phyloP scores from a whole-genome alignment of 2,888 invertebrate species.

The Drosophila engyochracea region DNA sequence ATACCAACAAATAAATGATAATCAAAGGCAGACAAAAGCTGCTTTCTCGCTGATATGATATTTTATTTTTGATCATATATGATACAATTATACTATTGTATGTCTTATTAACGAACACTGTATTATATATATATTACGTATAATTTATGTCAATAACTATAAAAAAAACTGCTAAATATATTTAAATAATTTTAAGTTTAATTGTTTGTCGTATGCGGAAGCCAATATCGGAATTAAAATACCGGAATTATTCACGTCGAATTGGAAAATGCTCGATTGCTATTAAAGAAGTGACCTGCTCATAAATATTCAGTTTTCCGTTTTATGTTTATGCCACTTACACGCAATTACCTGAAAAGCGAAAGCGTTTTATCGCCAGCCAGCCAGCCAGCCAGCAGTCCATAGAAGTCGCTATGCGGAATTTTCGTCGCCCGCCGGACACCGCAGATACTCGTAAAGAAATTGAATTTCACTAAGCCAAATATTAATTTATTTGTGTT shows the following conservation, averaged over 20 bases:
- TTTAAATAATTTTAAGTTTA: neutral
- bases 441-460: slow-evolving; percentile 65
- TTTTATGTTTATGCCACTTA: slow-evolving; percentile 78
- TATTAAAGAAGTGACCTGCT: slow-evolving; percentile 30
- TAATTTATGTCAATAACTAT: too few species aligned
- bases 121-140: too few species aligned
- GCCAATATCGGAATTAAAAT: slow-evolving; percentile 27
- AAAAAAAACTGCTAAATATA: neutral
- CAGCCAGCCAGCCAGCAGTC: slow-evolving; percentile 49
- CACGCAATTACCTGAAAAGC: slow-evolving; percentile 80
- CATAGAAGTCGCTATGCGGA: neutral
- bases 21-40: slow-evolving; percentile 3
- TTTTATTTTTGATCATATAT: neutral
- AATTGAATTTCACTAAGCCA: slow-evolving; percentile 80
- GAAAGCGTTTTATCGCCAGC: slow-evolving; percentile 77
- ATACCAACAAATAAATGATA: slow-evolving; percentile 20
- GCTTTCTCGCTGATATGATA: neutral
- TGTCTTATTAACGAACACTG: too few species aligned
- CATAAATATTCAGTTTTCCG: slow-evolving; percentile 64
- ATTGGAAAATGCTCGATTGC: neutral
- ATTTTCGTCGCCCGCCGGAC: slow-evolving; percentile 25
- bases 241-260: slow-evolving; percentile 32
- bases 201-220: neutral
- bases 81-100: neutral
- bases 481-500: slow-evolving; percentile 80